phyloP scores from a whole-genome alignment of 2,888 invertebrate species.

The Andrena bucephala region DNA sequence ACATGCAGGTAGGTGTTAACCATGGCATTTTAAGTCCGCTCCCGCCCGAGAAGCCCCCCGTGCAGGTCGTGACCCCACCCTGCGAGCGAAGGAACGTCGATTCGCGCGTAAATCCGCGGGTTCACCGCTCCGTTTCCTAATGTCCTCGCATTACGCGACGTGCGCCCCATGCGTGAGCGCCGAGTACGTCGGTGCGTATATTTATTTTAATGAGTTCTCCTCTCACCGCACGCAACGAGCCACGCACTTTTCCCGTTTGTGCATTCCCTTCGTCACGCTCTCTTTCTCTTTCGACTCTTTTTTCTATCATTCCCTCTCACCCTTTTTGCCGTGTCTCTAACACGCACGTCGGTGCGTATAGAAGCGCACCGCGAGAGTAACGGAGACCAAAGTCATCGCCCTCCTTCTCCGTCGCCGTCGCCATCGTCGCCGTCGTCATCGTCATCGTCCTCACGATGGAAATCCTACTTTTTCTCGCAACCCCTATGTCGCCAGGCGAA shows the following conservation, averaged over 20 bases:
- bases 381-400: conserved; percentile 46
- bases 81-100: neutral
- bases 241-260: conserved; percentile 74
- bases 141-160: conserved; percentile 53
- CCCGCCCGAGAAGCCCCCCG: neutral
- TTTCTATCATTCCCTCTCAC: conserved; percentile 53
- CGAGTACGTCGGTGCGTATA: conserved; percentile 70
- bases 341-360: conserved; percentile 32
- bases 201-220: conserved; percentile 82
- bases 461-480: conserved; percentile 76
- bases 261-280: conserved; percentile 61
- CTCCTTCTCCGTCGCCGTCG: conserved; percentile 23
- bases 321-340: conserved; percentile 47
- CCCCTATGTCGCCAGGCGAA: conserved; percentile 71
- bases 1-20: neutral
- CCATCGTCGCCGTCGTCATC: conserved; percentile 49
- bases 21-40: neutral
- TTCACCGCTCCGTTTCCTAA: conserved; percentile 46
- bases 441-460: conserved; percentile 70
- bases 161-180: conserved; percentile 57
- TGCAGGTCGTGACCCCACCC: neutral
- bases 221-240: conserved; percentile 71
- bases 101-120: conserved; percentile 2
- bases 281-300: conserved; percentile 48
- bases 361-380: conserved; percentile 33